These are phyloP conservation scores for Drosophila differens DNA, from an alignment of 2,888 invertebrate genomes.

Conservation along the genomic window DNA sequence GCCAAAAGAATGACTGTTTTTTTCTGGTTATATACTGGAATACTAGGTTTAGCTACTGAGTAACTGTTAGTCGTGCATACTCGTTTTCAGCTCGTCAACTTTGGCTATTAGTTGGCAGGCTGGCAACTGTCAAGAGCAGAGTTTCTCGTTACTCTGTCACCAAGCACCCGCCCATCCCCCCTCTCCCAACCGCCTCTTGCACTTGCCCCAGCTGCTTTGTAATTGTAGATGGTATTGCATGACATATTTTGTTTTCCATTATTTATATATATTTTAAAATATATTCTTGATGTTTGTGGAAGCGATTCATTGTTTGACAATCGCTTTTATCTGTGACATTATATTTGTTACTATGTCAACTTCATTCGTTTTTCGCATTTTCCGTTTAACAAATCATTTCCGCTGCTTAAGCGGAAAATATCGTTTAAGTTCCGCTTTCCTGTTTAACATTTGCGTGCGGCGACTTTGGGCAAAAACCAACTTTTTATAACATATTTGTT, in stretches of 20 bases:
- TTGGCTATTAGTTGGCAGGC: slow-evolving; percentile 36
- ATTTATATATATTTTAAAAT: slow-evolving; percentile 9
- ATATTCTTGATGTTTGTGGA: slow-evolving; percentile 33
- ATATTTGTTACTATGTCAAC: slow-evolving; percentile 52
- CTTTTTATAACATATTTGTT: slow-evolving; percentile 58
- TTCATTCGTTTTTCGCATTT: slow-evolving; percentile 9
- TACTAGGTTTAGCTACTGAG: background rate
- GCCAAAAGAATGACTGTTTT: background rate
- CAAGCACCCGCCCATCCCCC: slow-evolving; percentile 10
- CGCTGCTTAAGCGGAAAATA: slow-evolving; percentile 73
- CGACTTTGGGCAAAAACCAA: slow-evolving; percentile 20
- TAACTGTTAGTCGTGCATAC: background rate
- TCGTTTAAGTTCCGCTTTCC: slow-evolving; percentile 56
- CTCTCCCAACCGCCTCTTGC: background rate
- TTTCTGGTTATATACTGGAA: background rate
- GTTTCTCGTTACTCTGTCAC: slow-evolving; percentile 45
- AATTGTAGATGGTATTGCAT: slow-evolving; percentile 54
- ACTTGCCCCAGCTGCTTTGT: slow-evolving; percentile 13
- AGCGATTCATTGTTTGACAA: slow-evolving; percentile 70
- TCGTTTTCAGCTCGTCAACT: background rate
- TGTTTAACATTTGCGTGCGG: slow-evolving; percentile 37
- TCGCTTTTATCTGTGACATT: slow-evolving; percentile 64
- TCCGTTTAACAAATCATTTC: slow-evolving; percentile 79
- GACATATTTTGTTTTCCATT: slow-evolving; percentile 2
- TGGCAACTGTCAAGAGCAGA: slow-evolving; percentile 50